Base-by-base conservation (phyloP, 37 sponge, comb jelly and placozoan species). In the Eunapius fragilis region DNA sequence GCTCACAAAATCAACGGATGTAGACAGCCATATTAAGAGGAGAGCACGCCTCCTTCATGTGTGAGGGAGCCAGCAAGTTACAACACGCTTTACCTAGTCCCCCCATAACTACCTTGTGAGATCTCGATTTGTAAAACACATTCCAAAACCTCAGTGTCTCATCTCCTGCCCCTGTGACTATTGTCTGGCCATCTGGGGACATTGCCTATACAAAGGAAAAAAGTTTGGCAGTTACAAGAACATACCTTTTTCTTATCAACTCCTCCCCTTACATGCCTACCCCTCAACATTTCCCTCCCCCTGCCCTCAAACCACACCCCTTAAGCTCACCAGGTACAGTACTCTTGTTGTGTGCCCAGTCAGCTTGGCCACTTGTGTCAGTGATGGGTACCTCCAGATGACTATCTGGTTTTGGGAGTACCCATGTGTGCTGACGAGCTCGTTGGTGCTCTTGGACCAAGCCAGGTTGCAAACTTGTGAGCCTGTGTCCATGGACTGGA, bases 121-220 rank as follows among this genome's bases (percentile, higher is more conserved):
- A 92, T 14, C 78, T 68, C 5, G 95, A 87, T 75, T 98, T 98
- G 78, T 88, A 85, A 80, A 98, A 98, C 24, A 96, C 95, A 33
- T 97, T 95, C 99, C 99, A 98, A 70, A 98, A 92, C 11, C 99
- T 79, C 25, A 98, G 69, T 30, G 97, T 95, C 80, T 98, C 99
- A 76, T 98, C 99, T 0, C 98, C 99, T 24, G 95, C 97, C 19
- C 93, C 92, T 33, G 99, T 97, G 37, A 97, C 99, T 37, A 98
- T 82, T 32, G 90, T 94, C 50, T 92, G 90, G 23, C 97, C 97
- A 80, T 98, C 99, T 27, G 99, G 99, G 33, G 96, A 95, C 88
- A 95, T 93, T 19, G 99, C 86, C 95, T 94, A 41, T 41, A 41
- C 41, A 58, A n/a, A 32, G 25, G 73, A 10, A 75, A 23, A 6